Evolutionary conservation across 2,888 invertebrate genomes (phyloP), one percentile per base, ranked within the genome.

Genomic region (Polymixis flavicincta): DNA sequence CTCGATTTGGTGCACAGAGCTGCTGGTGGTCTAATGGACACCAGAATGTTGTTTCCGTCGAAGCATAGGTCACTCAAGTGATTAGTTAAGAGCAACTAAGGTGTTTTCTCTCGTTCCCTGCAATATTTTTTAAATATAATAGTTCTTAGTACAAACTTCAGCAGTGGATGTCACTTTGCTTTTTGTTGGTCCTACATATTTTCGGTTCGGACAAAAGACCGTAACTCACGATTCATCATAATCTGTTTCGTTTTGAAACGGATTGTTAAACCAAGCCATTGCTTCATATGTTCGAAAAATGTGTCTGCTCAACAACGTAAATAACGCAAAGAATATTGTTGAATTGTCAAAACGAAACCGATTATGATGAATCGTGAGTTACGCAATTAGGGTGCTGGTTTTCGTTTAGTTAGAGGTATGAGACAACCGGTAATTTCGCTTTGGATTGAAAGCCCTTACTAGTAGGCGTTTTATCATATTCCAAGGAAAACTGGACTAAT

Each of bases 401-500:
- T 50, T n/a, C 22, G 32, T 71, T 71, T 54, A 52, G 17, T 71
- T 54, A 52, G 17, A 71, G 11, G 25, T 28, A 42, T 70, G 14
- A 71, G 28, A 28, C 28, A 22, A 65, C 28, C 5, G 14, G n/a
- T 70, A 19, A 7, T 25, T 54, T 32, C 9, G 13, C 19, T 45
- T 19, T 71, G 22, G 22, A 28, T 17, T 25, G 2, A 50, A 22
- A 52, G 14, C 11, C 13, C 17, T 32, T 22, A 22, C 13, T 32
- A 52, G 28, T 17, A 42, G 22, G 42, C 0, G 6, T 37, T 17
- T 8, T 57, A 28, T 32, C 1, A 4, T n/a, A 19, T 61, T 52
- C 14, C 11, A 25, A 22, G 11, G 52, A 52, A 76, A 54, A 22
- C 22, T n/a, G n/a, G n/a, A 22, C 13, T 19, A 2, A 17, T 22